These are phyloP conservation scores for Oscheius sp. DNA, from an alignment of 2,888 invertebrate genomes.

Conservation along the genomic window DNA sequence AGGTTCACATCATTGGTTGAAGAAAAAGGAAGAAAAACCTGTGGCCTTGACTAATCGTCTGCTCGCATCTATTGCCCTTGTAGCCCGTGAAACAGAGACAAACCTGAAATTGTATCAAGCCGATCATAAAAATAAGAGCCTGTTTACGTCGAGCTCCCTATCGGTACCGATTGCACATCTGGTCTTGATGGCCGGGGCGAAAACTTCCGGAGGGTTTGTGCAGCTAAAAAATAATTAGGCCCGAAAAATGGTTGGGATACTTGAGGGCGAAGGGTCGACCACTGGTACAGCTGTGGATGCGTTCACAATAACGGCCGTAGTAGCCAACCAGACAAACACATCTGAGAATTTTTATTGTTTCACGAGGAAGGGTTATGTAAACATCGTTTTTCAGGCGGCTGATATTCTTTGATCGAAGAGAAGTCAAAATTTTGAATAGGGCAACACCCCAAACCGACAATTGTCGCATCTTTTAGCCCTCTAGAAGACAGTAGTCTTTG, in stretches of 20 bases:
- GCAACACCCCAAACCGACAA: no score
- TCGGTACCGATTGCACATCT: neutral
- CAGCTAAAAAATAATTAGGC: neutral
- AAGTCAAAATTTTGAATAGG: no score
- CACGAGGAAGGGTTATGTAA: no score
- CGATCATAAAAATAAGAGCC: neutral
- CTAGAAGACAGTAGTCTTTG: no score
- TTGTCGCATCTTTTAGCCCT: no score
- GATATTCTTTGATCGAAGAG: no score
- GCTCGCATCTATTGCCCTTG: constrained; percentile 18
- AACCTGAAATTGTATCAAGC: neutral
- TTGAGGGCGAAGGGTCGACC: constrained; percentile 15
- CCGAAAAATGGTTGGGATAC: neutral
- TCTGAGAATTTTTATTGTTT: neutral
- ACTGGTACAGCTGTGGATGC: constrained; percentile 6
- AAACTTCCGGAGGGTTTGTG: constrained; percentile 6
- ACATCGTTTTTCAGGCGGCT: no score
- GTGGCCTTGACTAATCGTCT: neutral
- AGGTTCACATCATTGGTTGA: neutral
- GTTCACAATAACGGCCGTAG: constrained; percentile 18
- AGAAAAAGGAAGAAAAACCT: neutral
- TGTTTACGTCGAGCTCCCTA: constrained; percentile 6
- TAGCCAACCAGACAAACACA: constrained; percentile 19
- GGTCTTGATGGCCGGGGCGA: neutral
- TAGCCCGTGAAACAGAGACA: constrained; percentile 21